Evolutionary conservation across 1,140 invertebrate species (phyloP), one percentile per base, ranked within the genome.

Genomic region (Drosophila parvula): DNA sequence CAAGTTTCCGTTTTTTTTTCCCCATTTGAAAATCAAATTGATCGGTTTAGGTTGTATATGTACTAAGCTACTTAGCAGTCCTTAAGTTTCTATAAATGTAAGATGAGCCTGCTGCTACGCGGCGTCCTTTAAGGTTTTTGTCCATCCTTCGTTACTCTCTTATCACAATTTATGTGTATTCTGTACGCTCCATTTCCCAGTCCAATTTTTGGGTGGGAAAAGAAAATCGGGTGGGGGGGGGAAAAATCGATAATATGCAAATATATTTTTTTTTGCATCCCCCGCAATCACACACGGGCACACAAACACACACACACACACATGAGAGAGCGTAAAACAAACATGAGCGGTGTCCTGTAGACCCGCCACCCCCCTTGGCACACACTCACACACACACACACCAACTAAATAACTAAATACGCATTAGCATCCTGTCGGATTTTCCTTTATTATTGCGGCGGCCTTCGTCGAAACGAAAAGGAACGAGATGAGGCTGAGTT

Each of bases 391-490:
- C 73, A 22, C 71, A 59, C 40, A 50, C 47, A 50, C 60, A 86
- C 69, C 74, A 84, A 78, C 77, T 78, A 88, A 88, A 88, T 88
- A 88, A 88, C 83, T 89, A 88, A 88, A 88, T 88, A 88, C 83
- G 83, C 83, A 88, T 88, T 88, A 88, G 83, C 83, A 88, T 88
- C 84, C 83, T 89, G 83, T 88, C 84, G 84, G 84, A 89, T 88
- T 88, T 88, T 89, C 84, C 68, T 84, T 85, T 79, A 83, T 88
- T 89, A 89, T 88, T 83, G 84, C 78, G 68, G 73, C 74, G 40
- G 45, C 59, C 67, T 58, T 75, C 60, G 48, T 56, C 56, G 38
- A 41, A 65, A 63, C 48, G 68, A 38, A 60, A 51, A 44, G 60
- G 51, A 60, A 58, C 56, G 56, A 59, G 44, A 76, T 67, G 74